These are phyloP conservation scores for Poecilia wingei DNA, from an alignment of 2,797 vertebrate species.

Conservation along the genomic window DNA sequence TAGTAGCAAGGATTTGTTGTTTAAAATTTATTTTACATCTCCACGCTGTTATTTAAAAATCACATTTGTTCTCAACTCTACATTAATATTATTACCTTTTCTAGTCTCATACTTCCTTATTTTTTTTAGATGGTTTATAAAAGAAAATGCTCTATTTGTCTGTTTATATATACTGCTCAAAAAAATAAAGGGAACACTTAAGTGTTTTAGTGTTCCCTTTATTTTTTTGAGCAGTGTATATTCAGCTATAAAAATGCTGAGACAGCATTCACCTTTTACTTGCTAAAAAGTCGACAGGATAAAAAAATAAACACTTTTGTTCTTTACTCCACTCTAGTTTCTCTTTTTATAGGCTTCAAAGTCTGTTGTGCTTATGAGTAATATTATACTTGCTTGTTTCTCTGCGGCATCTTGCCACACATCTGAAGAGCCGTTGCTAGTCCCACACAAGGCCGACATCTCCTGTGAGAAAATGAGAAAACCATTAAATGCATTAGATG, in stretches of 20 bases:
- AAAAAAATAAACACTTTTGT: neutral
- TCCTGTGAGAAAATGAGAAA: slow-evolving; percentile 31
- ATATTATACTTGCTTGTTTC: slow-evolving; percentile 52
- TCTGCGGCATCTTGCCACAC: slow-evolving; percentile 37
- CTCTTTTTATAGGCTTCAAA: neutral
- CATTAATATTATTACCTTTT: neutral
- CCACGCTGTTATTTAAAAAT: neutral
- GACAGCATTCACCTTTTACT: neutral
- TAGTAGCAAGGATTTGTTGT: neutral
- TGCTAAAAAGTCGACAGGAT: neutral
- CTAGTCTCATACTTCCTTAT: neutral
- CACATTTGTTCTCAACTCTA: neutral
- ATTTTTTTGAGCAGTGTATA: neutral
- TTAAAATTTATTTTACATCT: neutral
- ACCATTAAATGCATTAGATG: neutral
- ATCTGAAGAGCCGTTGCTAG: slow-evolving; percentile 49
- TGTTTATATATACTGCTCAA: neutral
- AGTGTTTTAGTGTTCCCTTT: no score
- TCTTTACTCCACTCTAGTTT: neutral
- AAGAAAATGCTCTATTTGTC: neutral
- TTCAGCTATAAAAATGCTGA: neutral
- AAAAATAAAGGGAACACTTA: no score
- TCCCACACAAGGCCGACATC: slow-evolving; percentile 74
- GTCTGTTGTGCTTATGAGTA: neutral
- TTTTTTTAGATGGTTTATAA: neutral